Conservation (phyloP, 2,113 vertebrate genomes). For the Tyrannus savana region DNA sequence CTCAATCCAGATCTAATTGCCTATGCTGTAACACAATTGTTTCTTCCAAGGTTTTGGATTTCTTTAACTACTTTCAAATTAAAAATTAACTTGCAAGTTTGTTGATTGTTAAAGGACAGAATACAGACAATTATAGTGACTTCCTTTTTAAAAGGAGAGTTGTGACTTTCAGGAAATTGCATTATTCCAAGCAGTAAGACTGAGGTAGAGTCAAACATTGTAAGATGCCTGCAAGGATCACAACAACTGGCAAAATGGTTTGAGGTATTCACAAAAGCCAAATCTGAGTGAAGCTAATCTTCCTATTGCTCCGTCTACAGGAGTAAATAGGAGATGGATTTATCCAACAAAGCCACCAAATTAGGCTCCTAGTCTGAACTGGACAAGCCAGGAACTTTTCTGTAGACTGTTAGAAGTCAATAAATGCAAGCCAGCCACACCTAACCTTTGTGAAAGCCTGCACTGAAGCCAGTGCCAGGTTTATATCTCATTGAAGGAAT, state of each 20-base stretch:
- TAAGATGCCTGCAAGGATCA: not conserved
- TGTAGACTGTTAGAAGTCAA: not conserved
- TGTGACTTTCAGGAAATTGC: not conserved
- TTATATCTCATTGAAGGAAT: not conserved
- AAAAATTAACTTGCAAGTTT: not conserved
- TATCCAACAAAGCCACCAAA: not conserved
- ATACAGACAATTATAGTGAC: not conserved
- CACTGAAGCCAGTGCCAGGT: not conserved
- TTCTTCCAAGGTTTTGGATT: conserved; percentile 29
- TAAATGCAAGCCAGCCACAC: not conserved
- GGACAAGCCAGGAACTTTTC: not conserved
- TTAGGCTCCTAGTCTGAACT: not conserved
- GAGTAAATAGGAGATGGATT: not conserved
- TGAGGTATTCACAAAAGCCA: not conserved
- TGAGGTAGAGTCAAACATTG: not conserved
- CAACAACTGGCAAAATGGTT: not conserved
- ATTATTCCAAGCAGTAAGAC: not conserved
- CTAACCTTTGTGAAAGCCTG: not conserved
- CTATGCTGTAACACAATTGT: not conserved
- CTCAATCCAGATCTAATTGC: conserved; percentile 15
- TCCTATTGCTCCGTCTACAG: not conserved
- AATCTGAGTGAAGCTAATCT: not conserved
- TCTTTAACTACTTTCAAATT: conserved; percentile 27
- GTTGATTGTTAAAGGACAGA: not conserved
- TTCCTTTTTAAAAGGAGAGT: not conserved